A percentile compares a stretch with the other conserved stretches of the same genome.
Evolutionary conservation across 2,113 vertebrate genomes (phyloP).

Genomic region (Catagonus wagneri): DNA sequence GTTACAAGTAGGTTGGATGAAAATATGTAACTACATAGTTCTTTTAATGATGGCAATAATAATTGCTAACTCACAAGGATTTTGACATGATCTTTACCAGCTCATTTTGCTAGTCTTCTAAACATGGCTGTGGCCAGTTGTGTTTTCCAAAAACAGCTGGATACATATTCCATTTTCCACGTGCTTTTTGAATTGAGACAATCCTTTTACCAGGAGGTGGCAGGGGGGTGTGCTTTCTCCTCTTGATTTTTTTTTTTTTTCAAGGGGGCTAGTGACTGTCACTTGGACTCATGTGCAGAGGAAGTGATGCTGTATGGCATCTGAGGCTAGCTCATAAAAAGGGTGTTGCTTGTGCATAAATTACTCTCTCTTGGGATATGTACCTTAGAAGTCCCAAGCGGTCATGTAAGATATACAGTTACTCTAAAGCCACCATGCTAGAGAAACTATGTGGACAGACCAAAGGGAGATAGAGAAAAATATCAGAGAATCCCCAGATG

Average conservation of each 20-base stretch:
- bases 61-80: not conserved
- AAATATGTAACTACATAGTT: slow-evolving; percentile 2
- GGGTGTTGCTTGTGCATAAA: not conserved
- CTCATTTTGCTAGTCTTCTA: not conserved
- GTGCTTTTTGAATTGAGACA: not conserved
- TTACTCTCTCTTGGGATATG: not conserved
- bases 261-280: not conserved
- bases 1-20: not conserved
- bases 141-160: not conserved
- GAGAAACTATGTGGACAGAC: not conserved
- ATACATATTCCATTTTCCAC: not conserved
- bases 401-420: not conserved
- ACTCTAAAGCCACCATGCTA: not conserved
- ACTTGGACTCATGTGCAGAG: not conserved
- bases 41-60: slow-evolving; percentile 16
- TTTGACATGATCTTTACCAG: not conserved
- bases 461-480: not conserved
- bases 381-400: not conserved
- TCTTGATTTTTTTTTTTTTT: not conserved
- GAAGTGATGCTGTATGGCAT: not conserved
- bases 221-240: not conserved
- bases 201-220: not conserved
- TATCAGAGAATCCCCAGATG: not conserved
- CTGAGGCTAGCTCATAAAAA: not conserved
- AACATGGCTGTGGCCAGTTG: not conserved